Percentiles rank a stretch among this genome's conserved stretches.
Evolutionary conservation across 1,140 invertebrate species (phyloP).

Genomic region (Cotesia typhae): DNA sequence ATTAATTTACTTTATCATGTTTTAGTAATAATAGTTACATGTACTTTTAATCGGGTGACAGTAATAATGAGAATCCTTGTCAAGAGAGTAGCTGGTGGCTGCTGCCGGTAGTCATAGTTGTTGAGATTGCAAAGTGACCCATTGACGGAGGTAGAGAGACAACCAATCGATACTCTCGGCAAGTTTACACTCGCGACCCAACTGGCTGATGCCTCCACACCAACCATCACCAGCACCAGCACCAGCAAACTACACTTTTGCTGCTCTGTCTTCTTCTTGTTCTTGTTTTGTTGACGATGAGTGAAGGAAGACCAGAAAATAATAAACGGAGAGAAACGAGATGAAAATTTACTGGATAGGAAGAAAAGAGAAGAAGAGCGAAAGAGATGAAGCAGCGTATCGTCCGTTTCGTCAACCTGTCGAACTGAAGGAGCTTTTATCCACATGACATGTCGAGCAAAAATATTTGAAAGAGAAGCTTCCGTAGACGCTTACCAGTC

Average conservation of each 20-base stretch:
- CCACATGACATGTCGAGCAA: slow-evolving; percentile 5
- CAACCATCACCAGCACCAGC: too few species aligned
- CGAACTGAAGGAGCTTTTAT: slow-evolving; percentile 30
- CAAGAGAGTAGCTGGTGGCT: background rate
- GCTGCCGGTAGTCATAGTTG: background rate
- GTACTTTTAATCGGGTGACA: too few species aligned
- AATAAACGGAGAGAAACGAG: background rate
- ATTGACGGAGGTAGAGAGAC: slow-evolving; percentile 39
- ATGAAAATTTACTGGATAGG: background rate
- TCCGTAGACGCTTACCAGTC: background rate
- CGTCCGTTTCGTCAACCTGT: slow-evolving; percentile 35
- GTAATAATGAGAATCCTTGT: too few species aligned
- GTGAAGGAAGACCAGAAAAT: slow-evolving; percentile 1
- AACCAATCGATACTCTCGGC: slow-evolving; percentile 44
- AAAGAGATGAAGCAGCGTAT: slow-evolving; percentile 10
- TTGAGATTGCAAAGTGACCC: slow-evolving; percentile 42
- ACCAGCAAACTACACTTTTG: too few species aligned
- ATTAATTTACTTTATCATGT: too few species aligned
- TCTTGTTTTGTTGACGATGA: background rate
- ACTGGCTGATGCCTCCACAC: too few species aligned
- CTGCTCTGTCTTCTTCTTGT: background rate
- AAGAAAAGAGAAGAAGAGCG: background rate
- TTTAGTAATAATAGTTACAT: too few species aligned
- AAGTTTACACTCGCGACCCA: slow-evolving; percentile 12
- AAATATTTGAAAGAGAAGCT: background rate